A percentile compares a stretch with the other conserved stretches of the same genome.
Evolutionary conservation across 2,113 vertebrate species (phyloP).

Genomic region (rabbit (Oryctolagus cuniculus)): DNA sequence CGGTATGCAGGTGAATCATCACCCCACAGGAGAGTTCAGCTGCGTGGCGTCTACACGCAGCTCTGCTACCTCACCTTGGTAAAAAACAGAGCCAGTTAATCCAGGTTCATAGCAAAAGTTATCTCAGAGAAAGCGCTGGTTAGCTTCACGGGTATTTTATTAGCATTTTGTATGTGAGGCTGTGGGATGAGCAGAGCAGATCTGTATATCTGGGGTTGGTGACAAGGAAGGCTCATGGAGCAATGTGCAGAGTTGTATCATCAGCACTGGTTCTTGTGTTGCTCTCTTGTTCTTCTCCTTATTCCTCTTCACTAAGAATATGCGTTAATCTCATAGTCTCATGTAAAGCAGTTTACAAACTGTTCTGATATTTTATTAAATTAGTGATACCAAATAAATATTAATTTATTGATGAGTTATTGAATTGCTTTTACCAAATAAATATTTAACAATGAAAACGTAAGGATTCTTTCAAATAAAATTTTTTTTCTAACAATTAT

Average conservation of each 20-base stretch:
- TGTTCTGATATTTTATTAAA: slow-evolving; percentile 20
- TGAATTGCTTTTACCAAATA: slow-evolving; percentile 2
- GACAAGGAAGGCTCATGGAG: not conserved
- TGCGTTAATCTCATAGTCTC: not conserved
- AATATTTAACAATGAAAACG: not conserved
- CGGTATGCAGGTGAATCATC: rapidly evolving
- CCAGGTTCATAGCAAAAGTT: not conserved
- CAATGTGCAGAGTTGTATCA: not conserved
- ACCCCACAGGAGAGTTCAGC: too few species aligned
- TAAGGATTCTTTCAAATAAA: not conserved
- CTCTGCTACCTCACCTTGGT: not conserved
- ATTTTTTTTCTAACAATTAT: not conserved
- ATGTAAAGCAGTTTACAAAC: not conserved
- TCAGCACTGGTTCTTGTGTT: not conserved
- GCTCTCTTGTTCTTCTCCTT: not conserved
- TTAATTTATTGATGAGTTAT: not conserved
- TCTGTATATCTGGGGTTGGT: not conserved
- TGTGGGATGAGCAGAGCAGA: too few species aligned
- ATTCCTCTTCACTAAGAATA: not conserved
- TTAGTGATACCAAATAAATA: not conserved
- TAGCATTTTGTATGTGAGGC: not conserved
- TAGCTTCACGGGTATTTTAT: not conserved
- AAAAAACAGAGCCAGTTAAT: not conserved
- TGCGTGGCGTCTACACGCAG: not conserved
- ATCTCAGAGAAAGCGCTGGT: not conserved